A percentile compares a stretch with the other conserved stretches of the same genome.
Conservation (phyloP, 2,113 vertebrate genomes). For the Brachypodius melanocephalos region DNA sequence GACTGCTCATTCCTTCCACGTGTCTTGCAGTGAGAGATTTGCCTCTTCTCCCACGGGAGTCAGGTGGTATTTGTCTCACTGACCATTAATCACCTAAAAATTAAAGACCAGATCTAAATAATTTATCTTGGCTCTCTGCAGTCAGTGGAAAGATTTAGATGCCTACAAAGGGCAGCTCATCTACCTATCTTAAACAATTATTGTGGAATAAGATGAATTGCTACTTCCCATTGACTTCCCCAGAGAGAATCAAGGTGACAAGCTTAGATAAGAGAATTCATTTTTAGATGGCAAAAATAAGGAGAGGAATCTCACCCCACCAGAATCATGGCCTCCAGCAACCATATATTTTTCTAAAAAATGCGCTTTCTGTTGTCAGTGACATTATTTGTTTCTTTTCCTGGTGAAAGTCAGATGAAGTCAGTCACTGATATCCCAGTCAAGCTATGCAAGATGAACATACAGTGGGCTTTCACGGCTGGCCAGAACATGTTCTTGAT, state of each 20-base stretch:
- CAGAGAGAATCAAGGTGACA: conserved; percentile 9
- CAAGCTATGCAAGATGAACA: neutral
- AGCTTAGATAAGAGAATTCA: conserved; percentile 41
- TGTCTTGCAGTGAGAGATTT: neutral
- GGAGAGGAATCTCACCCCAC: conserved; percentile 30
- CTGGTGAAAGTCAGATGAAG: neutral
- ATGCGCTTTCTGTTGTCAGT: neutral
- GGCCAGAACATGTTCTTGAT: neutral
- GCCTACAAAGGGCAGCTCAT: neutral
- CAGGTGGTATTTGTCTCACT: neutral
- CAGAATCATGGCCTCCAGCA: conserved; percentile 18
- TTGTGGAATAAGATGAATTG: conserved; percentile 37
- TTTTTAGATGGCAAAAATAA: conserved; percentile 22
- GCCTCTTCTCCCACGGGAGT: neutral
- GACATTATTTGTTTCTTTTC: neutral
- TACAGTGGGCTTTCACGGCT: neutral
- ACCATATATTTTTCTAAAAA: conserved; percentile 4
- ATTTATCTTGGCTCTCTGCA: conserved; percentile 12
- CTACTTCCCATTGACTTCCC: neutral
- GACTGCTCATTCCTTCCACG: neutral
- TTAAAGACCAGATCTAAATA: conserved; percentile 18
- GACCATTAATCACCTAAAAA: conserved; percentile 33
- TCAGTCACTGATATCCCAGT: neutral
- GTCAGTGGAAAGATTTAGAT: neutral
- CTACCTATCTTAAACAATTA: neutral